Evolutionary conservation across 2,888 invertebrate genomes (phyloP).

Genomic region (Cremastobaeus sp.): DNA sequence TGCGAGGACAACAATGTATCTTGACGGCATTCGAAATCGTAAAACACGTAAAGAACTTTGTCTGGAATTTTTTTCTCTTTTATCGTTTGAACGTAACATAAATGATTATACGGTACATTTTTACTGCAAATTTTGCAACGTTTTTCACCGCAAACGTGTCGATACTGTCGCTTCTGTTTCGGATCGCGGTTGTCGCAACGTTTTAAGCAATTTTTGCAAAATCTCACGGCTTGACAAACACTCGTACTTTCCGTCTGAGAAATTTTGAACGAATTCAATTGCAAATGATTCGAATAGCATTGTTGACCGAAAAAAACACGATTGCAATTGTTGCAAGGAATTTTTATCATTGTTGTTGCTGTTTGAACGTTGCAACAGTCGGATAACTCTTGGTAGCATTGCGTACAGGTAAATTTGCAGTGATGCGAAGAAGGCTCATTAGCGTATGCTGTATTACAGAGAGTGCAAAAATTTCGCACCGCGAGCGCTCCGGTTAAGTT

Average conservation of each 20-base stretch:
- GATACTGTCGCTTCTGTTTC: too few relatives aligned
- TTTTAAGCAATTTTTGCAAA: not conserved
- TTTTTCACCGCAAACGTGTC: not conserved
- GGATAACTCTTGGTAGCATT: too few relatives aligned
- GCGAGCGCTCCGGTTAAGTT: too few relatives aligned
- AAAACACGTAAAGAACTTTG: too few relatives aligned
- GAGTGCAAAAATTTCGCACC: not conserved
- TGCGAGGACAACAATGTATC: constrained; percentile 76
- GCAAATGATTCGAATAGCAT: not conserved
- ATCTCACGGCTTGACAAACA: not conserved
- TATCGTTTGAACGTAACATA: constrained; percentile 1
- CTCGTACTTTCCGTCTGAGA: not conserved
- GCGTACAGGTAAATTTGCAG: too few relatives aligned
- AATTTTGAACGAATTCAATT: not conserved
- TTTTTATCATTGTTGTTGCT: too few relatives aligned
- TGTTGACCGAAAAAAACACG: not conserved
- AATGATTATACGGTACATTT: too few relatives aligned
- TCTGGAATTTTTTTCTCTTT: too few relatives aligned
- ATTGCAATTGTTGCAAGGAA: not conserved
- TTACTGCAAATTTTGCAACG: not conserved
- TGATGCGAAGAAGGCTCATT: too few relatives aligned
- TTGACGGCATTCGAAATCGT: too few relatives aligned
- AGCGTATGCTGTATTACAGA: not conserved
- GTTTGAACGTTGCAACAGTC: too few relatives aligned
- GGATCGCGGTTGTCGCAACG: too few relatives aligned